Evolutionary conservation across 2,797 vertebrate genomes (phyloP), one percentile per base, ranked within the genome.

Genomic region (Eulemur albifrons): DNA sequence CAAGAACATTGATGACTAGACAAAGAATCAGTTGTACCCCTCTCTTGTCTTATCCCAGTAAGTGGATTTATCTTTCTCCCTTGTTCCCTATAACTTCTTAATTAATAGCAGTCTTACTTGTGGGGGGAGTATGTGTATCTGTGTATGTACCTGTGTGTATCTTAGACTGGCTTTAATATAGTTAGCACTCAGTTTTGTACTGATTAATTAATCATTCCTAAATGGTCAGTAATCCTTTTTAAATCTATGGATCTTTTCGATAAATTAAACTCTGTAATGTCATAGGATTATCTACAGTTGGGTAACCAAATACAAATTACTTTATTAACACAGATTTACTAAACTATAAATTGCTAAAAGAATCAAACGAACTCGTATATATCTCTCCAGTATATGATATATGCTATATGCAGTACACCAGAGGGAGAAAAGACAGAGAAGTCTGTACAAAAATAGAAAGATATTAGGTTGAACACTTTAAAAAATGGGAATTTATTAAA

Each of bases 241-340:
- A 95, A 96, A 43, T 85, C 81, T 67, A 75, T 82, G 69, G 50
- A 77, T 93, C 73, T 67, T 90, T n/a, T 69, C 38, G 43, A n/a
- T 40, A 65, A 83, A 94, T 95, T 82, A 96, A 88, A 93, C 57
- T 87, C 43, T 27, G 3, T 77, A 93, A 95, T 50, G 13, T 27
- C 52, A 70, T 2, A 80, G 57, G 75, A 91, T 93, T 94, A 93
- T 63, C 18, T 38, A 32, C 35, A 38, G 23, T 11, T 40, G 83
- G 12, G 43, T 72, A 93, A 86, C 5, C 83, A 77, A 92, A 94
- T 17, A 67, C 40, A 77, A 90, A 88, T 63, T 85, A 70, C 21
- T 32, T 93, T 45, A 90, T 75, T 50, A 69, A 59, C 10, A 67
- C 32, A 40, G 27, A 81, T 84, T 81, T 35, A 45, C 20, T 40